Evolutionary conservation across 1,140 invertebrate species (phyloP).

Genomic region (Neodiprion virginianus): DNA sequence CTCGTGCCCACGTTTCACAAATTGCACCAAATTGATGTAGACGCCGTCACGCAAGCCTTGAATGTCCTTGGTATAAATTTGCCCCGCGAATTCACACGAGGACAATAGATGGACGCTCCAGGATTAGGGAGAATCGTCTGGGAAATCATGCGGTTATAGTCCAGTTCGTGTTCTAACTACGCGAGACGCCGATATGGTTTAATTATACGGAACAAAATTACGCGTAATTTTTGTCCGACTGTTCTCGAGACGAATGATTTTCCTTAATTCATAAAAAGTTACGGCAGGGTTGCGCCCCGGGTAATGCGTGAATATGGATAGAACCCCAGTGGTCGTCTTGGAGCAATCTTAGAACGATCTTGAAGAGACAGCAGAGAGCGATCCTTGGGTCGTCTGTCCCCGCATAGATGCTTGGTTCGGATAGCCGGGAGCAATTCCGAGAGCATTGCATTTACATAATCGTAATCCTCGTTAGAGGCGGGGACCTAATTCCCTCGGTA

Average conservation of each 20-base stretch:
- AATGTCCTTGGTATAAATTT: not conserved
- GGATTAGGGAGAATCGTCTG: too few species aligned
- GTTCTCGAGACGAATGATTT: too few species aligned
- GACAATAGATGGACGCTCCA: too few species aligned
- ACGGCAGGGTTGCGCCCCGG: not conserved
- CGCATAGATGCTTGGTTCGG: not conserved
- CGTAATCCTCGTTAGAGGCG: conserved; percentile 50
- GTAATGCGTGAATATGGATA: not conserved
- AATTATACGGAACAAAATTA: too few species aligned
- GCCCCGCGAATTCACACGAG: too few species aligned
- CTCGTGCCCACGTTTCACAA: not conserved
- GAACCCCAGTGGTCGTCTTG: not conserved
- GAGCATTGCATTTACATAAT: conserved; percentile 56
- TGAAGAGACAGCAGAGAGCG: not conserved
- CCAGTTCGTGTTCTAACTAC: too few species aligned
- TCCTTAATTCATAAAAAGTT: too few species aligned
- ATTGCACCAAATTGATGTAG: not conserved
- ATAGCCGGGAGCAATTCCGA: conserved; percentile 3
- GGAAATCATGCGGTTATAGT: too few species aligned
- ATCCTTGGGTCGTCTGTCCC: not conserved
- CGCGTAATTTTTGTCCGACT: too few species aligned
- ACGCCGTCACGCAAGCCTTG: not conserved
- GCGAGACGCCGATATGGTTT: too few species aligned
- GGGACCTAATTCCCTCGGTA: conserved; percentile 41
- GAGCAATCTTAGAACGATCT: not conserved